Conservation (phyloP, 2,113 vertebrate genomes). For the Tetrax tetrax region DNA sequence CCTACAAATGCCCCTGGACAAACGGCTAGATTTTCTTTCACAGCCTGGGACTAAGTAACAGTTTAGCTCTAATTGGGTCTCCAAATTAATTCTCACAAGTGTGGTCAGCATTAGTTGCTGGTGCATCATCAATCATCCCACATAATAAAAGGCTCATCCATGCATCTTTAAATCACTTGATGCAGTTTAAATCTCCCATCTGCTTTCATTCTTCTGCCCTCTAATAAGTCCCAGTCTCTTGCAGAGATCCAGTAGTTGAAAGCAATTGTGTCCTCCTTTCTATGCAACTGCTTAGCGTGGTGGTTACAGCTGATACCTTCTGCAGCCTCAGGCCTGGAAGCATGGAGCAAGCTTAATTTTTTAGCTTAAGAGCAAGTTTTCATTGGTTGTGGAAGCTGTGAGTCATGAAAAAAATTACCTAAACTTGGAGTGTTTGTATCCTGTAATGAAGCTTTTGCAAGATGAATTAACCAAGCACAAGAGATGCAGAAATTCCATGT, state of each 20-base stretch:
- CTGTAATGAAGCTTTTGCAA: not conserved
- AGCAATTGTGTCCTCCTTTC: constrained; percentile 17
- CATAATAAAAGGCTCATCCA: constrained; percentile 46
- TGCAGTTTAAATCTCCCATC: constrained; percentile 52
- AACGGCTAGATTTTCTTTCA: not conserved
- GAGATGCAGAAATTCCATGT: not conserved
- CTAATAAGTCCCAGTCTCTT: constrained; percentile 27
- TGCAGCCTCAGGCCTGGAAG: not conserved
- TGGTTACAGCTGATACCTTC: not conserved
- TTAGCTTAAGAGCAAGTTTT: not conserved
- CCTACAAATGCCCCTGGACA: not conserved
- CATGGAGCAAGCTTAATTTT: not conserved
- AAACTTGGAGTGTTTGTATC: not conserved
- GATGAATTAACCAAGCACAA: not conserved
- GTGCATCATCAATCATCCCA: constrained; percentile 5
- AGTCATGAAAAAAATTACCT: not conserved
- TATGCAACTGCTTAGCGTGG: not conserved
- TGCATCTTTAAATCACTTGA: constrained; percentile 56
- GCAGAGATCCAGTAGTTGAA: constrained; percentile 21
- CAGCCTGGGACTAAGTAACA: not conserved
- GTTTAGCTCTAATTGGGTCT: not conserved
- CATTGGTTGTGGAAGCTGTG: not conserved
- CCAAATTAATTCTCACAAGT: constrained; percentile 29
- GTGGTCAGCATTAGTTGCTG: not conserved
- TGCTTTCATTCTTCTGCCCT: constrained; percentile 62